phyloP scores from a whole-genome alignment of 2,113 vertebrate genomes.

The Phaethon lepturus region DNA sequence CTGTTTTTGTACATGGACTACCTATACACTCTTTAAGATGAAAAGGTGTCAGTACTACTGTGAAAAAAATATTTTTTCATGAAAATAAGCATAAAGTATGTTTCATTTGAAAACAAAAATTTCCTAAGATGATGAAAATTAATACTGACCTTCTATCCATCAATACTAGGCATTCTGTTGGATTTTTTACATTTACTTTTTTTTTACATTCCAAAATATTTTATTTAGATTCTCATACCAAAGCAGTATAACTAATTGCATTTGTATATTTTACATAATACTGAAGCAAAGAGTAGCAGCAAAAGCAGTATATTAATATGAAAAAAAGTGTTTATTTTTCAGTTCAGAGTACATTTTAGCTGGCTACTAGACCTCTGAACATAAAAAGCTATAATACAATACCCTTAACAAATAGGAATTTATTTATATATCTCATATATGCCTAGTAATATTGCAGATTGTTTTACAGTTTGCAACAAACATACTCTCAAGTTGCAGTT shows the following conservation, averaged over 20 bases:
- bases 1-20: neutral
- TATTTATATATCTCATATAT: neutral
- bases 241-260: neutral
- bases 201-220: neutral
- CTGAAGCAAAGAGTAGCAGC: neutral
- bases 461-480: neutral
- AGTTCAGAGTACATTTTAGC: neutral
- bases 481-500: neutral
- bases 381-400: neutral
- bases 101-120: neutral
- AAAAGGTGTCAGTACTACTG: fast-evolving
- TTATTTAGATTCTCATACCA: neutral
- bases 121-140: neutral
- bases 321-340: neutral
- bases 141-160: neutral
- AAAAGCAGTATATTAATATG: neutral
- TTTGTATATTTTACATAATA: neutral
- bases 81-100: neutral
- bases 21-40: neutral
- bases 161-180: neutral
- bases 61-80: neutral
- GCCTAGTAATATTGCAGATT: neutral
- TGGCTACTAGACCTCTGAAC: neutral
- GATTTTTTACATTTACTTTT: neutral
- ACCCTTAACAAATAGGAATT: neutral